phyloP scores from a whole-genome alignment of 2,113 vertebrate species.

The Pontoporia blainvillei region DNA sequence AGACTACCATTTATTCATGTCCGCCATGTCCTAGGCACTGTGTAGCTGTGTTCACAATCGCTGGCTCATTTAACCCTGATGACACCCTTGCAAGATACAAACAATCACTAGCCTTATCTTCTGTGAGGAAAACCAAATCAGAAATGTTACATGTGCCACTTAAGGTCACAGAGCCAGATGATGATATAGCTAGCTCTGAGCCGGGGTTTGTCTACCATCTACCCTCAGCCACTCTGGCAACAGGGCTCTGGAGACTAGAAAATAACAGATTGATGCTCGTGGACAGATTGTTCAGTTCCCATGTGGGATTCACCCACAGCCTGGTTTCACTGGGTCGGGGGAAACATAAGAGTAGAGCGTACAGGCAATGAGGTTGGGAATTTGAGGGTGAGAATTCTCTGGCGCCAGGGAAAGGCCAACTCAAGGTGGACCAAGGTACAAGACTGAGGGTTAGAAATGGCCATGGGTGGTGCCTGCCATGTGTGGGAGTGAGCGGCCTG shows the following conservation, averaged over 20 bases:
- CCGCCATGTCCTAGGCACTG: neutral
- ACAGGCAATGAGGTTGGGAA: neutral
- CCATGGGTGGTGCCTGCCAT: neutral
- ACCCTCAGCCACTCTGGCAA: neutral
- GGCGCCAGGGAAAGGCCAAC: neutral
- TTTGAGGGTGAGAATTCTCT: neutral
- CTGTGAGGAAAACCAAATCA: neutral
- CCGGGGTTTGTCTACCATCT: neutral
- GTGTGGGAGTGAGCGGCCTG: neutral
- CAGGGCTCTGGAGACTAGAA: neutral
- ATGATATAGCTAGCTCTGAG: neutral
- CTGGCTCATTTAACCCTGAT: fast-evolving
- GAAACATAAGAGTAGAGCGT: neutral
- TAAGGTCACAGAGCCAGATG: neutral
- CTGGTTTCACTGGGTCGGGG: neutral
- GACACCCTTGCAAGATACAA: neutral
- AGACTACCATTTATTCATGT: fast-evolving
- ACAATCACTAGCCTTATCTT: neutral
- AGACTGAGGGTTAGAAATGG: neutral
- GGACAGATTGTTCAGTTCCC: neutral
- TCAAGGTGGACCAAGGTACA: neutral
- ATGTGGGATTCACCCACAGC: neutral
- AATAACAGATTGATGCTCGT: neutral
- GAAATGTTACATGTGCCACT: neutral
- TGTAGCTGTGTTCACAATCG: neutral